phyloP scores from a whole-genome alignment of 2,888 invertebrate species.

The Augiades crinisus region DNA sequence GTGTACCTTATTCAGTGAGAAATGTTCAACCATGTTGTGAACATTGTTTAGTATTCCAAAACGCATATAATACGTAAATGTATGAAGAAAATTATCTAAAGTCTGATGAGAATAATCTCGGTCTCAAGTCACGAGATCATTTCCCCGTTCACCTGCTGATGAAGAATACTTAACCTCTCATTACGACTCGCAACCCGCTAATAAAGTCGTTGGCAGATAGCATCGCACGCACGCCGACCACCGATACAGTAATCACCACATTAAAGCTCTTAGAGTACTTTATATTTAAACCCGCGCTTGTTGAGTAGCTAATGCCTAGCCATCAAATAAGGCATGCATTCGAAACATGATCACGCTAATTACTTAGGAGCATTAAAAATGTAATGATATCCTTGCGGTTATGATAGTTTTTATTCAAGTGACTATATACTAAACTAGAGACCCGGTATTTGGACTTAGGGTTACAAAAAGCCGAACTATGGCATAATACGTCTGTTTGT shows the following conservation, averaged over 20 bases:
- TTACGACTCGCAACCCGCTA: slow-evolving; percentile 4
- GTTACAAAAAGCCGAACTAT: too few species aligned
- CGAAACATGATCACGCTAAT: neutral
- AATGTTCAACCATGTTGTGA: too few species aligned
- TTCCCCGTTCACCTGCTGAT: slow-evolving; percentile 9
- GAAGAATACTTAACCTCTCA: slow-evolving; percentile 9
- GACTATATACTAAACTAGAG: too few species aligned
- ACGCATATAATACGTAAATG: too few species aligned
- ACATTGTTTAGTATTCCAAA: too few species aligned
- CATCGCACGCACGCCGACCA: slow-evolving; percentile 8
- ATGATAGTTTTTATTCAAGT: too few species aligned
- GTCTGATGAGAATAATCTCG: too few species aligned
- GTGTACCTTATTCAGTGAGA: too few species aligned
- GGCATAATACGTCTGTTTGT: too few species aligned
- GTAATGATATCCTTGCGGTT: too few species aligned
- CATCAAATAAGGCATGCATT: neutral
- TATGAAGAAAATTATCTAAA: too few species aligned
- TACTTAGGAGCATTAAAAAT: neutral
- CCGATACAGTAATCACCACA: slow-evolving; percentile 3
- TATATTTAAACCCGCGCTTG: neutral
- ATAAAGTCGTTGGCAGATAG: slow-evolving; percentile 13
- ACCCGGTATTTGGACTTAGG: too few species aligned
- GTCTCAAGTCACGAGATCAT: slow-evolving; percentile 1
- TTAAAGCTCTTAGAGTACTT: neutral
- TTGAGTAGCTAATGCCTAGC: neutral